These are phyloP conservation scores for Chionis minor DNA, from an alignment of 2,113 vertebrate genomes.

Conservation along the genomic window DNA sequence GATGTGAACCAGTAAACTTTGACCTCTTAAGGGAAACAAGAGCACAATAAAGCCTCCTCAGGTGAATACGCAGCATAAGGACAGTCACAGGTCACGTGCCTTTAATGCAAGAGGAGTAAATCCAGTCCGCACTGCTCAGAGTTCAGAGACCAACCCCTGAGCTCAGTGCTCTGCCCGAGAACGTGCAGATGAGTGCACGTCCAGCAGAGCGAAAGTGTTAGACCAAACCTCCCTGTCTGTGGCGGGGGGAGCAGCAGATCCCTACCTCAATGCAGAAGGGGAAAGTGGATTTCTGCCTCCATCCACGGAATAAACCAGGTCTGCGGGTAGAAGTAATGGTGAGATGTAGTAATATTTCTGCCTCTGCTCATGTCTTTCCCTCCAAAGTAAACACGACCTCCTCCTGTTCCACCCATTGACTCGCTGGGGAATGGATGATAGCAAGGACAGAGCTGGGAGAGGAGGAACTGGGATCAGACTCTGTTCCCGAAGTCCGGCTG, in stretches of 20 bases:
- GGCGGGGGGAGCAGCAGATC: not conserved
- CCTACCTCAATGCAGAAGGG: rapidly evolving
- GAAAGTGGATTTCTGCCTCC: not conserved
- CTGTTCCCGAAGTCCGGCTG: rapidly evolving
- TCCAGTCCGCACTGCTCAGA: rapidly evolving
- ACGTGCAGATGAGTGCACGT: rapidly evolving
- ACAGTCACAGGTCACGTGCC: not conserved
- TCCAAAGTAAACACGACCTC: not conserved
- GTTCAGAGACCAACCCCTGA: not conserved
- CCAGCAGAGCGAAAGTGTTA: not conserved
- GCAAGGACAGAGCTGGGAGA: not conserved
- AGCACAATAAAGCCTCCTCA: not conserved
- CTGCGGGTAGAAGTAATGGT: rapidly evolving
- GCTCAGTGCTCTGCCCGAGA: not conserved
- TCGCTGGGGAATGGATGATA: not conserved
- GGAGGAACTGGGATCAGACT: not conserved
- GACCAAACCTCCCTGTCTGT: not conserved
- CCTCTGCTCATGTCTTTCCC: not conserved
- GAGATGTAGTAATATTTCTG: not conserved
- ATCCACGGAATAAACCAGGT: rapidly evolving
- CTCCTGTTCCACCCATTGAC: not conserved
- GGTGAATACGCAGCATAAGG: rapidly evolving
- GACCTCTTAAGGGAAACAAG: not conserved
- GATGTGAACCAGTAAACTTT: not conserved
- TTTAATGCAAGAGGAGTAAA: not conserved